phyloP scores from a whole-genome alignment of 1,140 invertebrate genomes.

The Drosophila lowei region DNA sequence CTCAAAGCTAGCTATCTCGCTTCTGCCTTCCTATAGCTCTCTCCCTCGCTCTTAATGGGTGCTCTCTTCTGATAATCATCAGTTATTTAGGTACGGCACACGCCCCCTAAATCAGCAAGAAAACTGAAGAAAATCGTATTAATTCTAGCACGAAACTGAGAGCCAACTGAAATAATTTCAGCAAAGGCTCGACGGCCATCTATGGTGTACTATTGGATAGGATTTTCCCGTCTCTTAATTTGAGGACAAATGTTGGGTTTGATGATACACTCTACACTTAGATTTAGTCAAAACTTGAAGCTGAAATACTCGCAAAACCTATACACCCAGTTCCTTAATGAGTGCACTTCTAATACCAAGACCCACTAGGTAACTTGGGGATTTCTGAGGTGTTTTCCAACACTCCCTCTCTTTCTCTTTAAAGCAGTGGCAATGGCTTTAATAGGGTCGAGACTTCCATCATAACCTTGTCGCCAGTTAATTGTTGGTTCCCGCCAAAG shows the following conservation, averaged over 20 bases:
- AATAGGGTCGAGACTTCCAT: slow-evolving; percentile 44
- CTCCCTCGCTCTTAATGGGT: slow-evolving; percentile 14
- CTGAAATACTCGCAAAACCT: no score
- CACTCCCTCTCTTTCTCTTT: not conserved
- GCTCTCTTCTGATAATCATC: slow-evolving; percentile 73
- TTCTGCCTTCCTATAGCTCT: not conserved
- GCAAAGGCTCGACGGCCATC: not conserved
- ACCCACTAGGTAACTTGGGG: no score
- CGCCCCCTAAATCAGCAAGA: slow-evolving; percentile 47
- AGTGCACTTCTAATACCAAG: no score
- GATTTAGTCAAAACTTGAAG: no score
- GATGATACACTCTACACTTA: not conserved
- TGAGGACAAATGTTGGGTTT: no score
- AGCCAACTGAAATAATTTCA: slow-evolving; percentile 16
- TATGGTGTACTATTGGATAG: not conserved
- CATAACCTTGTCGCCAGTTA: slow-evolving; percentile 78
- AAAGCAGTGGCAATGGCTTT: not conserved
- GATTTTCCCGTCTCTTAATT: no score
- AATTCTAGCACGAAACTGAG: slow-evolving; percentile 34
- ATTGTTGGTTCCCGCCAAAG: slow-evolving; percentile 60
- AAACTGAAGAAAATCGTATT: slow-evolving; percentile 50
- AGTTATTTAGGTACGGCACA: slow-evolving; percentile 65
- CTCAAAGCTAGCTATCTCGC: slow-evolving; percentile 5
- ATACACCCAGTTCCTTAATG: no score
- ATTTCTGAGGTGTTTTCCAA: no score